Percentiles rank a stretch among this genome's conserved stretches.
Conservation (phyloP, 1,140 invertebrate species). For the Tetraneura akinire region DNA sequence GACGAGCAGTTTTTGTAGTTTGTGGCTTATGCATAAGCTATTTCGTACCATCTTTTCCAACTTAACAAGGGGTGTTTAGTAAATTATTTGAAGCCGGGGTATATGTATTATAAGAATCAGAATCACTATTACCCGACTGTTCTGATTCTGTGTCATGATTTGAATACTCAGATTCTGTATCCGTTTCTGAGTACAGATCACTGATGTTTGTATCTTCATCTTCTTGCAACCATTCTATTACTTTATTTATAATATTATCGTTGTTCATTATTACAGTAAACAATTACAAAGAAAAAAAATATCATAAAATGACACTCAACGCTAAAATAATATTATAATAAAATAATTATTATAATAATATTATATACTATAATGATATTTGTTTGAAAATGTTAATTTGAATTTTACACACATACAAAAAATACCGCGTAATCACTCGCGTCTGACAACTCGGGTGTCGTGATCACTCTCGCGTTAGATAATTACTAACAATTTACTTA, state of each 20-base stretch:
- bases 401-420: conserved; percentile 19
- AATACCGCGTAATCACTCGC: not conserved
- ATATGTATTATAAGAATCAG: conserved; percentile 9
- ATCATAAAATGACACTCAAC: conserved; percentile 1
- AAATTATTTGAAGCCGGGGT: conserved; percentile 5
- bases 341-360: no score
- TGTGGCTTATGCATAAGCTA: conserved; percentile 20
- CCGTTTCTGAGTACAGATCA: not conserved
- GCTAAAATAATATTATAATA: no score
- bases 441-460: no score
- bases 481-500: not conserved
- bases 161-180: conserved; percentile 10
- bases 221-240: conserved; percentile 8
- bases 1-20: conserved; percentile 15
- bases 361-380: conserved; percentile 21
- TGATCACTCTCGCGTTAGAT: not conserved
- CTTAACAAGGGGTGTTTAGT: conserved; percentile 16
- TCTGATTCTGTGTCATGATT: not conserved
- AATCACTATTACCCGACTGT: conserved; percentile 18
- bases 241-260: conserved; percentile 12
- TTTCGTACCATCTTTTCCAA: conserved; percentile 18
- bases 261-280: conserved; percentile 25
- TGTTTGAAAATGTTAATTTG: conserved; percentile 1
- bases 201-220: conserved; percentile 19
- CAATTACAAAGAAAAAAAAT: conserved; percentile 4